A percentile compares a stretch with the other conserved stretches of the same genome.
Conservation (phyloP, 1,140 invertebrate genomes). For the Oncopodura yosiiana region DNA sequence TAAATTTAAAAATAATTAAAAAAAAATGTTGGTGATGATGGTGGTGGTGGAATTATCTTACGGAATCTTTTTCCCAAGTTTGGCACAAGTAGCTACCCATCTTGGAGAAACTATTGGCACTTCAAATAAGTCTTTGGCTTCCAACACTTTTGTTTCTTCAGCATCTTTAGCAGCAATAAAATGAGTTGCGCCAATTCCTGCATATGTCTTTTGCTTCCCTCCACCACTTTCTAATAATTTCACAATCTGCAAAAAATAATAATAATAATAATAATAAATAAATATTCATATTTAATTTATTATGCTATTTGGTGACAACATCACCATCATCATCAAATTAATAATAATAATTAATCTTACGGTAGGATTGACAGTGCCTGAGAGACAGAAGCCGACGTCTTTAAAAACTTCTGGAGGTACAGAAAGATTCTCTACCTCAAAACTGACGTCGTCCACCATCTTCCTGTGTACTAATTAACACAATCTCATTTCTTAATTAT, state of each 20-base stretch:
- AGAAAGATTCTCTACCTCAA: conserved; percentile 10
- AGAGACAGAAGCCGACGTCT: conserved; percentile 12
- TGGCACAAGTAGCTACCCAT: conserved; percentile 67
- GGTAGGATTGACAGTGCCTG: conserved; percentile 22
- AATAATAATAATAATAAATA: no score
- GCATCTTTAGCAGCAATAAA: conserved; percentile 71
- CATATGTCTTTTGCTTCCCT: conserved; percentile 70
- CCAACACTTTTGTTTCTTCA: conserved; percentile 64
- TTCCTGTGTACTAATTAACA: no score
- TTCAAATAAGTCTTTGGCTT: conserved; percentile 82
- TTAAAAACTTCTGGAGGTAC: conserved; percentile 17
- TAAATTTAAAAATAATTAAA: background rate
- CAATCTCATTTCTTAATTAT: no score
- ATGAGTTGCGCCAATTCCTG: conserved; percentile 79
- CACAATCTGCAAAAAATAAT: conserved; percentile 53
- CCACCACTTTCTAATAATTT: conserved; percentile 66
- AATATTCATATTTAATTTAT: no score
- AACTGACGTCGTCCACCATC: conserved; percentile 20
- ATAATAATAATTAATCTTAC: conserved; percentile 7
- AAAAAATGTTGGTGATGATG: conserved; percentile 4
- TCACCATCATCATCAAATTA: background rate
- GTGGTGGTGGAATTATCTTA: conserved; percentile 38
- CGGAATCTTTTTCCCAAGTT: conserved; percentile 55
- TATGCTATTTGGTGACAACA: background rate
- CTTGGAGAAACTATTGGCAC: conserved; percentile 65